Conservation (phyloP, 2,797 vertebrate genomes). For the Labroides dimidiatus region DNA sequence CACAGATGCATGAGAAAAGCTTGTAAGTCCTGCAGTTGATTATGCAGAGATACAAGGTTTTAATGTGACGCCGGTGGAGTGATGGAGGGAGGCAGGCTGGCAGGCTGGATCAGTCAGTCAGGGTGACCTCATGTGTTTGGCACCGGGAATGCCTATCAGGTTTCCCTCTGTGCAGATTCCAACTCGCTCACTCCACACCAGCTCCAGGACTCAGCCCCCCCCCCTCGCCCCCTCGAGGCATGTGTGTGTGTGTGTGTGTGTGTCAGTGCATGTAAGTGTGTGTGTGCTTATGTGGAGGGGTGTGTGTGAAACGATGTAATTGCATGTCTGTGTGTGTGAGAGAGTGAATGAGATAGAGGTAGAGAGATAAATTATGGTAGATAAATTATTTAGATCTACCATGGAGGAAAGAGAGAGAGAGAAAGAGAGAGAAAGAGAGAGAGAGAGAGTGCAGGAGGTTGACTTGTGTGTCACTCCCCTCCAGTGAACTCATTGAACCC, state of each 20-base stretch:
- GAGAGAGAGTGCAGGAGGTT: constrained; percentile 49
- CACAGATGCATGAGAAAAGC: constrained; percentile 39
- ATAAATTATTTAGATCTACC: constrained; percentile 76
- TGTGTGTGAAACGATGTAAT: constrained; percentile 21
- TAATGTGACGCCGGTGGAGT: constrained; percentile 35
- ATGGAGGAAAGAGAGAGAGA: constrained; percentile 15
- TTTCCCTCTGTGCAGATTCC: constrained; percentile 82
- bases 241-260: constrained; percentile 46
- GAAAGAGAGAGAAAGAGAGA: constrained; percentile 22
- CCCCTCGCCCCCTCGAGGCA: constrained; percentile 51
- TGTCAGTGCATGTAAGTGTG: constrained; percentile 37
- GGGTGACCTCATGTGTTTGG: constrained; percentile 86
- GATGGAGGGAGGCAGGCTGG: constrained; percentile 52
- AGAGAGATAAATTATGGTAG: constrained; percentile 76
- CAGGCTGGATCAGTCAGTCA: constrained; percentile 73
- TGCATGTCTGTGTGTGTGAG: constrained; percentile 42
- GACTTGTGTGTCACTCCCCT: constrained; percentile 66
- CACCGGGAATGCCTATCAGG: constrained; percentile 80
- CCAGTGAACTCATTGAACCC: constrained; percentile 75
- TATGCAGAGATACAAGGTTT: constrained; percentile 46
- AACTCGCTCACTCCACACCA: constrained; percentile 70
- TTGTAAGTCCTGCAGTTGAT: constrained; percentile 36
- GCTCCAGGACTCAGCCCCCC: constrained; percentile 59
- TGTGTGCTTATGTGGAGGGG: constrained; percentile 27
- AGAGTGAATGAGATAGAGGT: constrained; percentile 57